Conservation (phyloP, 2,113 vertebrate species). For the Galemys pyrenaicus region DNA sequence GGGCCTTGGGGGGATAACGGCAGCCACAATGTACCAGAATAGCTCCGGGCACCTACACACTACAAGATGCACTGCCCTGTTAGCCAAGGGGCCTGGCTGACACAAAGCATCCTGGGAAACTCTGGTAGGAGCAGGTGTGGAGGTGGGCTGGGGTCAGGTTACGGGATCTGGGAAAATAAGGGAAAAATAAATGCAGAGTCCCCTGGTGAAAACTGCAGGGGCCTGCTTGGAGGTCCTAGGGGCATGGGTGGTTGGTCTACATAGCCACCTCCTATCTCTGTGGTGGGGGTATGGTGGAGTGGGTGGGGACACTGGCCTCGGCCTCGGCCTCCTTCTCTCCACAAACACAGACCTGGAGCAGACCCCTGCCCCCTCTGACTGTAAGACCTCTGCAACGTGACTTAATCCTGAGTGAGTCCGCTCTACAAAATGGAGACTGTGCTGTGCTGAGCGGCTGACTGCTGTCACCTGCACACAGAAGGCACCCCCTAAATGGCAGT, state of each 20-base stretch:
- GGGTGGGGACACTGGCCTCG: background rate
- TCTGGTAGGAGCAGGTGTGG: background rate
- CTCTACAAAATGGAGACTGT: background rate
- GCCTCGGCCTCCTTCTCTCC: background rate
- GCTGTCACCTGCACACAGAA: background rate
- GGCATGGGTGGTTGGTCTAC: background rate
- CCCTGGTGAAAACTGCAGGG: background rate
- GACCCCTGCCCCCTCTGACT: background rate
- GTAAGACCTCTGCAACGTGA: background rate
- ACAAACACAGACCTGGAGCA: background rate
- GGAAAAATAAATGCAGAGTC: background rate
- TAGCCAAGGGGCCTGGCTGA: background rate
- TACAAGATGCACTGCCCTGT: background rate
- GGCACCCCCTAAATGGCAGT: background rate
- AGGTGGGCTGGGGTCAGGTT: background rate
- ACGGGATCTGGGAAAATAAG: background rate
- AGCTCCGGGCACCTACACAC: constrained; percentile 47
- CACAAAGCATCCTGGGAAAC: background rate
- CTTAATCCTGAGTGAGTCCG: background rate
- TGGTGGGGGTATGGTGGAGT: background rate
- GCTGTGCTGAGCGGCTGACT: background rate
- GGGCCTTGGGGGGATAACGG: background rate
- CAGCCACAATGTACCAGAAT: constrained; percentile 54
- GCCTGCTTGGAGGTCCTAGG: background rate
- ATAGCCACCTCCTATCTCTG: background rate